A percentile compares a stretch with the other conserved stretches of the same genome.
These are phyloP conservation scores for Daboia siamensis DNA, from an alignment of 2,113 vertebrate genomes.

Conservation along the genomic window DNA sequence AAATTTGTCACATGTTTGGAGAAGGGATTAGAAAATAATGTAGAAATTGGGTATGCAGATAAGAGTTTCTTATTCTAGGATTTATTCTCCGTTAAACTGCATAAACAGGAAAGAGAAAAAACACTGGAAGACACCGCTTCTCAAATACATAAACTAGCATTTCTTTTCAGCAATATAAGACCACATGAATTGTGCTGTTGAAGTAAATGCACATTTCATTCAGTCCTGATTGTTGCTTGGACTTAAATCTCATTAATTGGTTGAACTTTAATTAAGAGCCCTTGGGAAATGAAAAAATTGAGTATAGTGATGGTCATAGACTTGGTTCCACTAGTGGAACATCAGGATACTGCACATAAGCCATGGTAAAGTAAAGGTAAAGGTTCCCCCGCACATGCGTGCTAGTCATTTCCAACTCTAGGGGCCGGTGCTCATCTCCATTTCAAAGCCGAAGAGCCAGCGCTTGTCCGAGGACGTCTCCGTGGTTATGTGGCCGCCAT, in stretches of 20 bases:
- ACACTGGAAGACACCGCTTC: neutral
- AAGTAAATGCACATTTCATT: neutral
- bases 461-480: too few species aligned
- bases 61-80: neutral
- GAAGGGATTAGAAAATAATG: neutral
- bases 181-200: neutral
- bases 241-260: neutral
- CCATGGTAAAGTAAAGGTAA: neutral
- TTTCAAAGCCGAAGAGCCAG: too few species aligned
- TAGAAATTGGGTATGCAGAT: neutral
- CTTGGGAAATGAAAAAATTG: neutral
- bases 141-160: neutral
- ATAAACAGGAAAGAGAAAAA: neutral
- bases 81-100: neutral
- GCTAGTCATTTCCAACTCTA: too few species aligned
- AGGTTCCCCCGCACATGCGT: too few species aligned
- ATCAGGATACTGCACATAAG: neutral
- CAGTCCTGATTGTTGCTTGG: neutral
- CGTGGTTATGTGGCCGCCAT: too few species aligned
- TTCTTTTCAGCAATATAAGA: neutral
- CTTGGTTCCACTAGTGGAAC: neutral
- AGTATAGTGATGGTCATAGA: neutral
- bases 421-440: too few species aligned
- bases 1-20: neutral
- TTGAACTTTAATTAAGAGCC: neutral